A percentile compares a stretch with the other conserved stretches of the same genome.
These are phyloP conservation scores for Hydrozoanthus tunicans DNA, from an alignment of 64 coral and sea anemone species.

Conservation along the genomic window DNA sequence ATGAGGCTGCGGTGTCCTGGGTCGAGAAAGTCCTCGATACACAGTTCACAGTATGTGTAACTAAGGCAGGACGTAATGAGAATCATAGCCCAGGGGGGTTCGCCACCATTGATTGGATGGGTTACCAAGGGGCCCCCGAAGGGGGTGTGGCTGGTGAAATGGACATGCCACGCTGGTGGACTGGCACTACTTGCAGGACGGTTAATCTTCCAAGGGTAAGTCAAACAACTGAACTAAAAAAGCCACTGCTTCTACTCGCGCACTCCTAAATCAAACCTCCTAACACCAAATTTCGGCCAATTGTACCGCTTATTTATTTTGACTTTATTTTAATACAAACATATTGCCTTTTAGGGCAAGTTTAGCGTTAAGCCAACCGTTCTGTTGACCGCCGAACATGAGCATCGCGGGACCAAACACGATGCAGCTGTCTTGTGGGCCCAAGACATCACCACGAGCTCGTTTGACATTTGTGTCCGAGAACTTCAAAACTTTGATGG, in stretches of 20 bases:
- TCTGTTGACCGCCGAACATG: conserved; percentile 56
- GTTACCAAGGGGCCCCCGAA: conserved; percentile 23
- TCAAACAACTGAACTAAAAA: not conserved
- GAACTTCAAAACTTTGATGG: conserved; percentile 74
- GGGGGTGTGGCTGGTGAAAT: conserved; percentile 37
- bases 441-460: conserved; percentile 45
- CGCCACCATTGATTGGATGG: conserved; percentile 25
- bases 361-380: conserved; percentile 34
- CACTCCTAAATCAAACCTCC: not conserved
- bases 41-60: conserved; percentile 59
- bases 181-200: conserved; percentile 7
- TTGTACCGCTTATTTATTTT: not conserved
- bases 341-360: conserved; percentile 13
- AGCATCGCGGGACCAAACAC: conserved; percentile 15
- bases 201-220: conserved; percentile 21
- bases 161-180: conserved; percentile 51
- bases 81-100: conserved; percentile 28
- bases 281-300: not conserved
- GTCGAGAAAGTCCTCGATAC: conserved; percentile 53
- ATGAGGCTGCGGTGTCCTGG: conserved; percentile 60
- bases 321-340: not conserved
- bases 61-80: conserved; percentile 51
- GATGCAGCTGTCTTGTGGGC: conserved; percentile 55
- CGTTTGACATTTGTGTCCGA: conserved; percentile 59
- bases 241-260: not conserved